These are phyloP conservation scores for Girardia tigrina DNA, from an alignment of 2,888 invertebrate species.

Conservation along the genomic window DNA sequence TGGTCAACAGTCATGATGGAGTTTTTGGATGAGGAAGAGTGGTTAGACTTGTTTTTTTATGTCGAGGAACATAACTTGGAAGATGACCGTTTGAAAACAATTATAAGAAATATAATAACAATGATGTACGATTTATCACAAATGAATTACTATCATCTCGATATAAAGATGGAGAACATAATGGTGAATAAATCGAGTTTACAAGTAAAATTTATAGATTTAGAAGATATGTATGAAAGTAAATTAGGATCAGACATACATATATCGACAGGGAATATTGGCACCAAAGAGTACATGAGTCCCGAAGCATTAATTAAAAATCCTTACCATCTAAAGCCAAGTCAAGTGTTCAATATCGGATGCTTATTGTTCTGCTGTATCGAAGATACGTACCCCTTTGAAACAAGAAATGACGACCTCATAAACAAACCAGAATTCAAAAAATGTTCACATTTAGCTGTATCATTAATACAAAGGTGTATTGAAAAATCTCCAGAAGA, in stretches of 20 bases:
- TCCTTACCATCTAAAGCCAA: background rate
- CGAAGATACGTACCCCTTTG: background rate
- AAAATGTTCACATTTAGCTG: background rate
- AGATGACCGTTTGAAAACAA: background rate
- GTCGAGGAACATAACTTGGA: background rate
- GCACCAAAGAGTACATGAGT: background rate
- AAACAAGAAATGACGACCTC: background rate
- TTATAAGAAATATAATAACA: background rate
- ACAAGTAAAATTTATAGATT: background rate
- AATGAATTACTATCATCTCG: background rate
- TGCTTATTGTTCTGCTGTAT: background rate
- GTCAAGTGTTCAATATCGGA: background rate
- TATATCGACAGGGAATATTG: background rate
- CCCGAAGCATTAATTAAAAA: background rate
- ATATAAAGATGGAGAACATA: background rate
- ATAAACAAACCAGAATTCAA: background rate
- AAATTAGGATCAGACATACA: background rate
- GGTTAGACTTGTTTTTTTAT: background rate
- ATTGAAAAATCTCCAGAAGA: background rate
- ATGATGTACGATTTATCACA: background rate
- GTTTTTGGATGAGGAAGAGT: background rate
- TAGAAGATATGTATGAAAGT: background rate
- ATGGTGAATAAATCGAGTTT: background rate
- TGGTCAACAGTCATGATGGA: constrained; percentile 7
- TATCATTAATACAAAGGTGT: background rate